phyloP scores from a whole-genome alignment of 2,888 invertebrate species.

The Lepidochrysops patricia region DNA sequence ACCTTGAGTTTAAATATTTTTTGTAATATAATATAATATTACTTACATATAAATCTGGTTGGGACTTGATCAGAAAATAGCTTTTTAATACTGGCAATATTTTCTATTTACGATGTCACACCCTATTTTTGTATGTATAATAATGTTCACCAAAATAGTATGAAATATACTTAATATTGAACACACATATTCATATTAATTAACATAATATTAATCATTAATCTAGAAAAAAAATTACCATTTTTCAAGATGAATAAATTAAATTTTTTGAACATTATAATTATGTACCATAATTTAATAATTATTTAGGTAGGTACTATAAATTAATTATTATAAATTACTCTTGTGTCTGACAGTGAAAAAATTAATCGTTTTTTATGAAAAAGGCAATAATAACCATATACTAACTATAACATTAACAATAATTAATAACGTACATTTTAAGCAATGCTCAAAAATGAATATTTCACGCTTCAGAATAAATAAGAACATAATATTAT shows the following conservation, averaged over 20 bases:
- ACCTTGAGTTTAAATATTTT: not conserved
- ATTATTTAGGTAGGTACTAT: too few species aligned
- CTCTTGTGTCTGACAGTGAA: too few species aligned
- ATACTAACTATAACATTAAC: not conserved
- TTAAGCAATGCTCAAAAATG: not conserved
- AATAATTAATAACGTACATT: not conserved
- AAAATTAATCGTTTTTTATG: too few species aligned
- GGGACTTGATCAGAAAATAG: too few species aligned
- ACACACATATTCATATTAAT: not conserved
- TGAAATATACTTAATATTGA: not conserved
- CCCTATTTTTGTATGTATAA: not conserved
- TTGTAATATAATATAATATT: not conserved
- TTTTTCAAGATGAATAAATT: too few species aligned
- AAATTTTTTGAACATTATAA: too few species aligned
- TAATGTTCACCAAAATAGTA: not conserved
- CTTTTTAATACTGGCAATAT: too few species aligned
- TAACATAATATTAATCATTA: not conserved
- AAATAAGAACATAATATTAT: not conserved
- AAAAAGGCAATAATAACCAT: too few species aligned
- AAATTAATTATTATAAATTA: too few species aligned
- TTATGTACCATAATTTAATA: too few species aligned
- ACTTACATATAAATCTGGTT: too few species aligned
- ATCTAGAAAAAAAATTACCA: too few species aligned
- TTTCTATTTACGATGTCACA: not conserved
- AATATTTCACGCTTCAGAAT: not conserved